Base-by-base conservation (phyloP, 2,113 vertebrate genomes). In the Clinocottus analis region DNA sequence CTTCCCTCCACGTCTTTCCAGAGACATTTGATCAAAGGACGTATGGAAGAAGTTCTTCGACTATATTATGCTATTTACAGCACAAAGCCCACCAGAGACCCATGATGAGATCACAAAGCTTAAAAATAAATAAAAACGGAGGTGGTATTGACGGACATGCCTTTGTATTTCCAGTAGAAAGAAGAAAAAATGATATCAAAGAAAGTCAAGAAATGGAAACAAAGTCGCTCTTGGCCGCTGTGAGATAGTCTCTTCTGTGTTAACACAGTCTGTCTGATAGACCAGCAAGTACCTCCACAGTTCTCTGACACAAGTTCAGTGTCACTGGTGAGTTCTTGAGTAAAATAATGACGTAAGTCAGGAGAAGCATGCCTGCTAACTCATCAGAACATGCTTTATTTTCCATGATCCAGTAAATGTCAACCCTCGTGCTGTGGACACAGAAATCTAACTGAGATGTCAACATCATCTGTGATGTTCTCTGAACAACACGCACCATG, bases 21-120 rank as follows among this genome's bases (percentile, higher is more conserved):
- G 21, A 29, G 58, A 64, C 21, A 73, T 64, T 21, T 85, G 79
- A 85, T 88, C 82, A 90, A 88, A 84, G 39, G 33, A 69, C 66
- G n/a, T 53, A 75, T 65, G 19, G 68, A 79, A 60, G 70, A 71
- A 16, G 59, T 62, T 75, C 63, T 83, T 76, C 58, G 35, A n/a
- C 56, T n/a, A 76, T 86, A 76, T 86, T 73, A 79, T 25, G 49
- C 56, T 68, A 59, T 85, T 83, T 83, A 71, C 68, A 79, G 67
- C 72, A 37, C 33, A 5, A 1, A 35, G 33, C 39, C 39, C 68
- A 83, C 43, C 27, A 33, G 31, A 23, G 27, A 64, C 33, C 16
- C 61, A 72, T 47, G 47, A 58, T 70, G 63, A 58, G 39, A 63
- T 53, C 53, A 47, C 51, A 80, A 62, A 81, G 62, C 29, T 29